Evolutionary conservation across 2,113 vertebrate species (phyloP).

Genomic region (Scartelaos histophorus): DNA sequence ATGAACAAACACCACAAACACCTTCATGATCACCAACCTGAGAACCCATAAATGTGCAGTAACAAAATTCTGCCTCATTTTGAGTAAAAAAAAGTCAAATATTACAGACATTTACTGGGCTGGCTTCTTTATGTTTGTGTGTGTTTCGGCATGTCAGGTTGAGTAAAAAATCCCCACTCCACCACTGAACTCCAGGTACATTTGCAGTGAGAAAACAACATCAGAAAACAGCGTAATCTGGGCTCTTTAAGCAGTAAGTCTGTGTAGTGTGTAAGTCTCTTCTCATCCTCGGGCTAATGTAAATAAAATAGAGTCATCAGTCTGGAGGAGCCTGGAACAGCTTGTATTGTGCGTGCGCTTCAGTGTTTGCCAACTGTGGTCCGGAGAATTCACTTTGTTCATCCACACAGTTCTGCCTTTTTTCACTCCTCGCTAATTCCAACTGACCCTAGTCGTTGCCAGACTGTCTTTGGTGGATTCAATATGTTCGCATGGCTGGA

Average conservation of each 20-base stretch:
- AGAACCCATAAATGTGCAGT: too few species aligned
- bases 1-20: too few species aligned
- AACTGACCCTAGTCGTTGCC: constrained; percentile 24
- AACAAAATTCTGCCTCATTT: too few species aligned
- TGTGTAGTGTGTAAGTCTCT: background rate
- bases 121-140: too few species aligned
- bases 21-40: too few species aligned
- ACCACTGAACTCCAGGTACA: too few species aligned
- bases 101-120: too few species aligned
- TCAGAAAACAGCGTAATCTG: too few species aligned
- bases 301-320: background rate
- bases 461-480: constrained; percentile 11
- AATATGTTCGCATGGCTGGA: constrained; percentile 13
- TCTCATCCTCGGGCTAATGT: background rate
- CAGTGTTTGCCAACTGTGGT: constrained; percentile 14
- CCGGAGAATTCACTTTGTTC: constrained; percentile 7
- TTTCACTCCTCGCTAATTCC: constrained; percentile 10
- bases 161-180: too few species aligned
- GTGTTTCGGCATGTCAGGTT: too few species aligned
- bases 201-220: too few species aligned
- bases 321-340: background rate
- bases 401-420: background rate
- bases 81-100: too few species aligned
- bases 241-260: background rate
- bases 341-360: constrained; percentile 1